Evolutionary conservation across 2,888 invertebrate species (phyloP).

Genomic region (Glaucopsyche alexis): DNA sequence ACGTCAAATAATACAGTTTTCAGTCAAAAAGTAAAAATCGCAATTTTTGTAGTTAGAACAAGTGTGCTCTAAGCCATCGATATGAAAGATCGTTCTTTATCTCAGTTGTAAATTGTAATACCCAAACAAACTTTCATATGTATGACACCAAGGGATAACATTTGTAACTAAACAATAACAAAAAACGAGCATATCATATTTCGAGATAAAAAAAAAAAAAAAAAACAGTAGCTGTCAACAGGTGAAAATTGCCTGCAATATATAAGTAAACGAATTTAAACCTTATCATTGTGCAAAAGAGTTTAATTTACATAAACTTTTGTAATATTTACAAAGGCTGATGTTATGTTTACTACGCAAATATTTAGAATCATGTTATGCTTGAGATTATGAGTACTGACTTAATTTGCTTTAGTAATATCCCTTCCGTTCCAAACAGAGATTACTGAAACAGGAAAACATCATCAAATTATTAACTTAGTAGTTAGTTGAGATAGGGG

Average conservation of each 20-base stretch:
- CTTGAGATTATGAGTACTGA: constrained; percentile 2
- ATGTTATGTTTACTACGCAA: constrained; percentile 11
- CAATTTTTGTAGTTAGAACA: too few relatives aligned
- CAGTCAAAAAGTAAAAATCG: too few relatives aligned
- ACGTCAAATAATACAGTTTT: too few relatives aligned
- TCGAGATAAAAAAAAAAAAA: constrained; percentile 30
- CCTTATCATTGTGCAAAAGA: constrained; percentile 36
- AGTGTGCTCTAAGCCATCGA: too few relatives aligned
- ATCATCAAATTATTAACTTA: too few relatives aligned
- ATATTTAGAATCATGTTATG: constrained; percentile 19
- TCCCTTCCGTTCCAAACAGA: constrained; percentile 3
- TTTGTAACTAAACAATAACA: background rate
- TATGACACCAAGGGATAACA: constrained; percentile 58
- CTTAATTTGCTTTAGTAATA: constrained; percentile 26
- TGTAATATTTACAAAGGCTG: background rate
- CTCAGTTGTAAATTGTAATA: too few relatives aligned
- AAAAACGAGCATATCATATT: constrained; percentile 48
- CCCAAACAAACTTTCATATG: constrained; percentile 46
- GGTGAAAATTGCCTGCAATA: constrained; percentile 39
- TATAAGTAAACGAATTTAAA: constrained; percentile 33
- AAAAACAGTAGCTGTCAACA: constrained; percentile 66
- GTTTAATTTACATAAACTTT: constrained; percentile 20
- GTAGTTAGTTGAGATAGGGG: too few relatives aligned
- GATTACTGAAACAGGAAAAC: constrained; percentile 4
- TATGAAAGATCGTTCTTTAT: too few relatives aligned